These are phyloP conservation scores for Neomorphus geoffroyi DNA, from an alignment of 2,797 vertebrate genomes.

Conservation along the genomic window DNA sequence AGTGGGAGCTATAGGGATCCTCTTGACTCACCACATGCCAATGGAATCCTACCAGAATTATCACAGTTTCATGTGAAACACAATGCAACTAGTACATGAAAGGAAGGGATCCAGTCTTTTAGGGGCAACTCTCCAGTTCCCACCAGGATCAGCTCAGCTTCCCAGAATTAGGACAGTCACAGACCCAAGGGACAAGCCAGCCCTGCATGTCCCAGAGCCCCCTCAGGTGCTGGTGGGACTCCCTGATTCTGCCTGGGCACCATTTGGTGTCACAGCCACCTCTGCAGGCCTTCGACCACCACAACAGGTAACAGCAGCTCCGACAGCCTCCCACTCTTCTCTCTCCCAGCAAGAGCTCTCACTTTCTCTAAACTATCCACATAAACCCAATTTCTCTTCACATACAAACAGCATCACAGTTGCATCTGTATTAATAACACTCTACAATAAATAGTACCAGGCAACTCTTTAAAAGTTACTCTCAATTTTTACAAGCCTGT, in stretches of 20 bases:
- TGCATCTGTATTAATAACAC: accelerated
- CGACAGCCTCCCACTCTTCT: neutral
- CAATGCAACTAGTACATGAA: neutral
- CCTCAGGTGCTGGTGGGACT: neutral
- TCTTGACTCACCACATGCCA: neutral
- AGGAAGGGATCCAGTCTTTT: neutral
- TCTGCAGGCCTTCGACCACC: neutral
- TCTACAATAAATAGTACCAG: neutral
- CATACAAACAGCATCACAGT: neutral
- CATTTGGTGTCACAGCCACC: accelerated
- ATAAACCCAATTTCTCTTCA: neutral
- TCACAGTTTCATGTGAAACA: neutral
- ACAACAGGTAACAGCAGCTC: neutral
- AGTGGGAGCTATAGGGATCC: neutral
- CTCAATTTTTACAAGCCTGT: neutral
- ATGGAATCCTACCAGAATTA: neutral
- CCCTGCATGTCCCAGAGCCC: neutral
- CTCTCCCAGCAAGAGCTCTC: neutral
- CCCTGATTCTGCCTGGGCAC: neutral
- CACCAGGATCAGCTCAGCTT: neutral
- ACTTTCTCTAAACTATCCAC: neutral
- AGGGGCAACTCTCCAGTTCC: neutral
- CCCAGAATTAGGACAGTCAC: neutral
- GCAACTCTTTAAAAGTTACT: neutral
- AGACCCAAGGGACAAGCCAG: neutral